These are phyloP conservation scores for Proteles cristata DNA, from an alignment of 2,113 vertebrate species.

Conservation along the genomic window DNA sequence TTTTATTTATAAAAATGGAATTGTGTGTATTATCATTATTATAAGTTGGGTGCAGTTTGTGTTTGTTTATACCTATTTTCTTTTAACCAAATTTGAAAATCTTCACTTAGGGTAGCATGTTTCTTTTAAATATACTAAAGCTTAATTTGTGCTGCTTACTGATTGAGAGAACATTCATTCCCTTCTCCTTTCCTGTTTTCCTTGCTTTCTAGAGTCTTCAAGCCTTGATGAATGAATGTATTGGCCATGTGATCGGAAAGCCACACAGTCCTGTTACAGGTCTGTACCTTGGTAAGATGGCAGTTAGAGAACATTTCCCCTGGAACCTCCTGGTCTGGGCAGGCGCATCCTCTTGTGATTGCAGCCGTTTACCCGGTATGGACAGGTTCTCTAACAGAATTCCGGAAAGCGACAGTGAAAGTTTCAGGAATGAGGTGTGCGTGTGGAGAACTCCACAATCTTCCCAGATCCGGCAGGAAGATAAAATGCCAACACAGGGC, in stretches of 20 bases:
- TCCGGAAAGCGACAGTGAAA: background rate
- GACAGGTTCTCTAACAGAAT: background rate
- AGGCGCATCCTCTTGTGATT: background rate
- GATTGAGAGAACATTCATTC: background rate
- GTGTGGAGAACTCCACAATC: background rate
- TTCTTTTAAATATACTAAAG: background rate
- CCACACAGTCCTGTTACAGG: conserved; percentile 98
- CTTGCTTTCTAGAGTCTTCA: conserved; percentile 92
- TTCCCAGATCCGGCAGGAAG: background rate
- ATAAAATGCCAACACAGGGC: background rate
- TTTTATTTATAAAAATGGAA: background rate
- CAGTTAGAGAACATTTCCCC: conserved; percentile 61
- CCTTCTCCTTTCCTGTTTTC: background rate
- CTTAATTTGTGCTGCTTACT: background rate
- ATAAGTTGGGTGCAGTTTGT: background rate
- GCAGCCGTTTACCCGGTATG: background rate
- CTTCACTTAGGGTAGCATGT: background rate
- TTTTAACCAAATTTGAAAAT: background rate
- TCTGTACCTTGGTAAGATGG: conserved; percentile 94
- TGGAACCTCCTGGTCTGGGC: conserved; percentile 10
- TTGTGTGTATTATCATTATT: background rate
- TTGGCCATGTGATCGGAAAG: conserved; percentile 99
- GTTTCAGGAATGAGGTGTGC: background rate
- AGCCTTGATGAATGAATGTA: conserved; percentile 99
- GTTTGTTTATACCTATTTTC: background rate